Percentiles rank a stretch among this genome's conserved stretches.
These are phyloP conservation scores for Rhagonycha fulva DNA, from an alignment of 2,888 invertebrate species.

Conservation along the genomic window DNA sequence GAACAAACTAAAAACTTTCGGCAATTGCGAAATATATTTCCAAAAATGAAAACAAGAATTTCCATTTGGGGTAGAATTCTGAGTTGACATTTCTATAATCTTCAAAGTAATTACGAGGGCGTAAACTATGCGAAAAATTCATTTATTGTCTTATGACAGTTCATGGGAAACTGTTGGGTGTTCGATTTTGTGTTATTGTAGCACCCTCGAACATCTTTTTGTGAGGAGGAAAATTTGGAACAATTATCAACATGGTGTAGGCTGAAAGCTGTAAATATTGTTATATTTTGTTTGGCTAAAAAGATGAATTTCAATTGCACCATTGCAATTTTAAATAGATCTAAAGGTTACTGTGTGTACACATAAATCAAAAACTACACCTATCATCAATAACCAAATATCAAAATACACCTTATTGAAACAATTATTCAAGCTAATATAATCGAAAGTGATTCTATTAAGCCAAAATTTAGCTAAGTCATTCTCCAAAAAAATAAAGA, in stretches of 20 bases:
- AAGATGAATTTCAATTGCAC: no score
- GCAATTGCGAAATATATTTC: neutral
- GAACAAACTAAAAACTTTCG: neutral
- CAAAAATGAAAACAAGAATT: neutral
- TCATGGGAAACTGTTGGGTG: neutral
- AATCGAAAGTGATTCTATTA: slow-evolving; percentile 57
- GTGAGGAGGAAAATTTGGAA: neutral
- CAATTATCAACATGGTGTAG: neutral
- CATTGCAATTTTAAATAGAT: no score
- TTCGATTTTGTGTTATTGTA: neutral
- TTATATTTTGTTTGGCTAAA: neutral
- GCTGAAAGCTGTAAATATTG: neutral
- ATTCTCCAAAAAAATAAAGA: slow-evolving; percentile 47
- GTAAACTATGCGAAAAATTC: neutral
- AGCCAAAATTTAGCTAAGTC: slow-evolving; percentile 50
- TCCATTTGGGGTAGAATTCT: neutral
- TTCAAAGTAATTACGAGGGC: neutral
- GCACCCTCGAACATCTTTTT: neutral
- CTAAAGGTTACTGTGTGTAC: neutral
- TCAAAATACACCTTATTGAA: slow-evolving; percentile 48
- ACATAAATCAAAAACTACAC: slow-evolving; percentile 1
- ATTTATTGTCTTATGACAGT: neutral
- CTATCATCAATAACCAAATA: slow-evolving; percentile 31
- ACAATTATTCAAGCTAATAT: slow-evolving; percentile 54
- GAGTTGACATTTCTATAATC: neutral